Evolutionary conservation across 2,113 vertebrate species (phyloP), one percentile per base, ranked within the genome.

Genomic region (Alligator mississippiensis): DNA sequence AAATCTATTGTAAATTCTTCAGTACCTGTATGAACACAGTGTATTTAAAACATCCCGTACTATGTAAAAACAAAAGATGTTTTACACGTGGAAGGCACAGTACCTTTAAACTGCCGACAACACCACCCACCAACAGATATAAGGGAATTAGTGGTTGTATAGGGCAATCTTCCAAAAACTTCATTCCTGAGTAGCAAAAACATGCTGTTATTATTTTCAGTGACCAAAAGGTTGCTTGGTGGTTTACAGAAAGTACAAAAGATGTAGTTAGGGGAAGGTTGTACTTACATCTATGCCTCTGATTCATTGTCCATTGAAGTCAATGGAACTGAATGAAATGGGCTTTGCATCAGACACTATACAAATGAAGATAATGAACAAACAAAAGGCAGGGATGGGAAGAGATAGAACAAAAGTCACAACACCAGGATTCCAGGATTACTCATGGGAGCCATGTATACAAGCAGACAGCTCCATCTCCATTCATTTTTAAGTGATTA

Each of bases 51-150:
- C 89, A 59, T 72, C 18, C 81, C 79, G 54, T 17, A 80, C 17
- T 47, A 25, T 74, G 57, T 91, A 77, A 61, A 86, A 90, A 88
- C 61, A 72, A 90, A 91, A 38, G 74, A 88, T 63, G 92, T 74
- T 93, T 91, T 34, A 77, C 90, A 90, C 62, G 82, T 27, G 95
- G n/a, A 90, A 94, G 34, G 57, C 72, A 95, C 85, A 75, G 95
- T 97, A 98, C 96, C 97, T 98, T 98, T 94, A 98, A 94, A 90
- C 97, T 97, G 89, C 98, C 95, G 60, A 97, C 84, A 66, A 98
- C 93, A 0, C 97, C 97, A 62, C 97, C 96, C 90, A 97, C 97
- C 83, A 98, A 83, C 87, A 98, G 95, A 96, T 98, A 98, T 63
- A 98, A 96, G 90, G 96, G 97, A 95, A 98, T 97, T 94, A 97